A percentile compares a stretch with the other conserved stretches of the same genome.
Conservation (phyloP, 2,888 invertebrate species). For the Nymphalis urticae region DNA sequence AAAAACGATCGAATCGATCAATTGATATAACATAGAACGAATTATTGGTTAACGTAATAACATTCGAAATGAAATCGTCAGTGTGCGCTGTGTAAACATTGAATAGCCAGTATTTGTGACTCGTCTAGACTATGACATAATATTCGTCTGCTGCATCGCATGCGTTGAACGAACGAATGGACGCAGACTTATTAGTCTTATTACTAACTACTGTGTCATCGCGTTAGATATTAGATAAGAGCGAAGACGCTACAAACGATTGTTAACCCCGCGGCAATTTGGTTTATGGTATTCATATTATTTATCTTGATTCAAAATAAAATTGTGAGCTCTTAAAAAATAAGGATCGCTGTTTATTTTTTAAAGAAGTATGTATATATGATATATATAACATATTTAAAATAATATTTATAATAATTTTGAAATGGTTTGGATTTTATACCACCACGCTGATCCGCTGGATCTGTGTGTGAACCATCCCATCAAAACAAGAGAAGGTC, state of each 20-base stretch:
- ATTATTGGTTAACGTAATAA: background rate
- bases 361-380: too few species aligned
- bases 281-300: background rate
- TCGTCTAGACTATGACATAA: slow-evolving; percentile 52
- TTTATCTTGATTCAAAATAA: background rate
- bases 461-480: too few species aligned
- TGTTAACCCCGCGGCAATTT: slow-evolving; percentile 11
- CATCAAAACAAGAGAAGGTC: too few species aligned
- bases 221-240: slow-evolving; percentile 20
- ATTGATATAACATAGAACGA: background rate
- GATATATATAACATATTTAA: too few species aligned
- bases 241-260: slow-evolving; percentile 12
- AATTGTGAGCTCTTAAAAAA: background rate
- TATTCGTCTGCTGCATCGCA: slow-evolving; percentile 47
- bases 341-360: background rate
- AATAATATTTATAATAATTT: too few species aligned
- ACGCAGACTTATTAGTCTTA: slow-evolving; percentile 18
- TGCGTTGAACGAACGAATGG: slow-evolving; percentile 31
- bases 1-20: background rate
- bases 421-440: too few species aligned
- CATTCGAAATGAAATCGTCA: background rate
- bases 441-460: too few species aligned
- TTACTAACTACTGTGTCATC: slow-evolving; percentile 17
- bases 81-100: slow-evolving; percentile 13
- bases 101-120: slow-evolving; percentile 17